Percentiles rank a stretch among this genome's conserved stretches.
Conservation (phyloP, 2,888 invertebrate genomes). For the Hyposoter dolosus region DNA sequence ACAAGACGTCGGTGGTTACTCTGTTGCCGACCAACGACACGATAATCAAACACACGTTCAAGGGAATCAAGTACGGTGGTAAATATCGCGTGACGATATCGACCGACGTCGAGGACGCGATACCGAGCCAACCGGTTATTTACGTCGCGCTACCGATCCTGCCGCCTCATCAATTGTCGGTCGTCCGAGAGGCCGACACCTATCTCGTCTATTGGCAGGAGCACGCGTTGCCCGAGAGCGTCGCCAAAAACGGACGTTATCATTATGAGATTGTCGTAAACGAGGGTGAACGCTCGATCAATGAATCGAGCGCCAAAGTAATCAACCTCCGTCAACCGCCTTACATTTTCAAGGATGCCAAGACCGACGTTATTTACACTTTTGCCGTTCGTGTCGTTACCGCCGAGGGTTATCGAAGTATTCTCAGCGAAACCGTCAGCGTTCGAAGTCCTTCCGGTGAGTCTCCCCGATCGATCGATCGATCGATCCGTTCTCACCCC, state of each 20-base stretch:
- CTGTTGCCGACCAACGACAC: slow-evolving; percentile 85
- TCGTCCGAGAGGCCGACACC: slow-evolving; percentile 87
- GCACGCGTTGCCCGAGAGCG: slow-evolving; percentile 81
- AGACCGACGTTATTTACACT: slow-evolving; percentile 86
- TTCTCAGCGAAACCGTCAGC: slow-evolving; percentile 87
- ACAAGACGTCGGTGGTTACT: slow-evolving; percentile 85
- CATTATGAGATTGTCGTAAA: slow-evolving; percentile 89
- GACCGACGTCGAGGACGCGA: slow-evolving; percentile 85
- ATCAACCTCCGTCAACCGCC: slow-evolving; percentile 86
- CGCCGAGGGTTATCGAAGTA: slow-evolving; percentile 87
- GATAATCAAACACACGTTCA: slow-evolving; percentile 86
- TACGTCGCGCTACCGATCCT: slow-evolving; percentile 87
- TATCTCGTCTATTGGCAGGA: slow-evolving; percentile 89
- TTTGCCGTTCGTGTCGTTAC: slow-evolving; percentile 89
- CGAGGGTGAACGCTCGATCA: slow-evolving; percentile 86
- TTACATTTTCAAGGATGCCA: slow-evolving; percentile 86
- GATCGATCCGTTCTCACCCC: too few relatives aligned
- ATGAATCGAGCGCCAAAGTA: slow-evolving; percentile 82
- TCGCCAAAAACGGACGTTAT: slow-evolving; percentile 81
- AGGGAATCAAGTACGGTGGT: slow-evolving; percentile 86
- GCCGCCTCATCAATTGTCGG: slow-evolving; percentile 88
- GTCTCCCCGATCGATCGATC: too few relatives aligned
- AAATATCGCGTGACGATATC: slow-evolving; percentile 86
- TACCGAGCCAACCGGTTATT: slow-evolving; percentile 85
- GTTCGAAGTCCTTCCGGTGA: slow-evolving; percentile 81